Evolutionary conservation across 2,797 vertebrate species (phyloP).

Genomic region (Arremon brunneinucha): DNA sequence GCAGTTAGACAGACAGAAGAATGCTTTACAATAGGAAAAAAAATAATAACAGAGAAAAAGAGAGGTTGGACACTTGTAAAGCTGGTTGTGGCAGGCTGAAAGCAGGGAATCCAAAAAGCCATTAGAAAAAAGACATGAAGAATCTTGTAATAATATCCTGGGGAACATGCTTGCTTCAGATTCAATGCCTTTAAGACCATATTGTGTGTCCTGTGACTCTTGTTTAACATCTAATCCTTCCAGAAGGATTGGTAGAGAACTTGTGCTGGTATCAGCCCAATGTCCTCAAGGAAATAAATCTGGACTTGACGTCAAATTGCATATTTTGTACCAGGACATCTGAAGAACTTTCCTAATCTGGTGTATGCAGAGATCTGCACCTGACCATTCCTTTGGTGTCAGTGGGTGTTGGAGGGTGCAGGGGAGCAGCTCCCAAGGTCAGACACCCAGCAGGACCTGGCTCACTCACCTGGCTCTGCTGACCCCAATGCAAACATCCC

Average conservation of each 20-base stretch:
- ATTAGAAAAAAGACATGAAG: slow-evolving; percentile 28
- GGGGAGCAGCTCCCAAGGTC: neutral
- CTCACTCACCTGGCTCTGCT: neutral
- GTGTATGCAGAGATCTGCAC: neutral
- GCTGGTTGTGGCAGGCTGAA: neutral
- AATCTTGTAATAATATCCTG: slow-evolving; percentile 18
- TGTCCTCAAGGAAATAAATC: slow-evolving; percentile 44
- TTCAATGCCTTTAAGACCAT: neutral
- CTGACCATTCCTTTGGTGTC: neutral
- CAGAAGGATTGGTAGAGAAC: neutral
- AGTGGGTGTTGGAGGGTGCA: neutral
- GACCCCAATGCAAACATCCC: neutral
- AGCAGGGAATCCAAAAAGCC: neutral
- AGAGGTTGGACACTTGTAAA: neutral
- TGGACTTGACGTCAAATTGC: slow-evolving; percentile 25
- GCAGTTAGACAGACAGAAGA: neutral
- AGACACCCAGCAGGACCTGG: neutral
- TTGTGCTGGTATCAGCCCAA: neutral
- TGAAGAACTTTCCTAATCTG: slow-evolving; percentile 5
- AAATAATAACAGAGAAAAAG: neutral
- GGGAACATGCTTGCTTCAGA: neutral
- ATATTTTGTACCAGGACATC: neutral
- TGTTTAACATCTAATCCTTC: slow-evolving; percentile 18
- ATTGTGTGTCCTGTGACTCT: neutral
- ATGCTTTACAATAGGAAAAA: neutral